Base-by-base conservation (phyloP, 2,797 vertebrate species). In the Dallia pectoralis region DNA sequence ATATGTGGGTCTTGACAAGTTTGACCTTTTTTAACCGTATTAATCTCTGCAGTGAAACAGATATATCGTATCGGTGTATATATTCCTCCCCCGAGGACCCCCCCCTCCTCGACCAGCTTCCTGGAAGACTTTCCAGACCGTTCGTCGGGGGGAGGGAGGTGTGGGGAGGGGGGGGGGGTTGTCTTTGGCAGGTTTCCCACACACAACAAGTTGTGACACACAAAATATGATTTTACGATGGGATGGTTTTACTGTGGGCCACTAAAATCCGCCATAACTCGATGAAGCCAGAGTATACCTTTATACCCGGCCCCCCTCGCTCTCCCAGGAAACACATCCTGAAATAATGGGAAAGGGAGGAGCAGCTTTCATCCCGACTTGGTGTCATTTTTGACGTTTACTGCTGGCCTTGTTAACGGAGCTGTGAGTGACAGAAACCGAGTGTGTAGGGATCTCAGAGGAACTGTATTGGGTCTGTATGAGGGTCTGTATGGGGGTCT, bases 1-100 rank as follows among this genome's bases (percentile, higher is more conserved):
- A 93, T 92, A 91, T 83, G 75, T 85, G 82, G 84, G 62, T 81
- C 74, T 73, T 69, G 81, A 90, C 87, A 88, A 83, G 89, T 92
- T 87, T 92, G 91, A 92, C 92, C 91, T 91, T 93, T 93, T 89
- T 77, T 87, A 83, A 72, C 30, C 87, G 91, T 93, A 93, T 93
- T 91, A 93, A 93, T 93, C 84, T 86, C 84, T 84, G 86, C 82
- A 74, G 86, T 86, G 83, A 86, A 84, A 87, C 88, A 91, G 90
- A 89, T 44, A 44, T 44, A 44, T 40, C 3, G 33, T 36, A 8
- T 3, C 3, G 3, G 33, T 36, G 8, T 36, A 90, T 90, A 73
- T 85, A 88, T 86, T 79, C 84, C 80, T 89, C 90, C 85, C 87
- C 78, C 75, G n/a, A 82, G 88, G 88, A 91, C 69, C 1, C 84